phyloP scores from a whole-genome alignment of 2,888 invertebrate species.

The Agrotis segetum region DNA sequence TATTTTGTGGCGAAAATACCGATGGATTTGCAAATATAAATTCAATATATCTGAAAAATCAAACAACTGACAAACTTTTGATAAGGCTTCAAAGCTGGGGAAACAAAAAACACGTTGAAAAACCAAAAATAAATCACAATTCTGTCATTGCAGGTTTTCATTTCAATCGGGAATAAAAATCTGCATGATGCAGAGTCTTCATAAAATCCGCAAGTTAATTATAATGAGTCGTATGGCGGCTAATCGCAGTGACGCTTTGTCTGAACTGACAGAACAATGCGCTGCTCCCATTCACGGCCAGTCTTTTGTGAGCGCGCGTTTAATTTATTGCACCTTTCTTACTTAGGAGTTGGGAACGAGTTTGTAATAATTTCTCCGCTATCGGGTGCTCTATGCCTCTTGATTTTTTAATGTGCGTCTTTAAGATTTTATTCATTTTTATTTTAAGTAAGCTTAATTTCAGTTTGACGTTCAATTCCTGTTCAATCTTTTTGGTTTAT shows the following conservation, averaged over 20 bases:
- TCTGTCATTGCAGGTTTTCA: too few species aligned
- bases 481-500: too few species aligned
- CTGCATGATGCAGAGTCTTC: constrained; percentile 46
- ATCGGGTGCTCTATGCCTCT: constrained; percentile 56
- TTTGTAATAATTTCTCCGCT: constrained; percentile 64
- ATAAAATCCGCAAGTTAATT: constrained; percentile 75
- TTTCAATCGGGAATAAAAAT: background rate
- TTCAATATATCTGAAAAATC: background rate
- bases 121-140: background rate
- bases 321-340: constrained; percentile 76
- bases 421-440: constrained; percentile 1
- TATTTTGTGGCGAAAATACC: background rate
- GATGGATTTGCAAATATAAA: background rate
- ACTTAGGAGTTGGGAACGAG: constrained; percentile 64
- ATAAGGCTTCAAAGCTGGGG: background rate
- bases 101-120: background rate
- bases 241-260: constrained; percentile 85
- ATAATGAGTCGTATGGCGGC: constrained; percentile 78
- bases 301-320: constrained; percentile 74
- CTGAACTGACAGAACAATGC: constrained; percentile 84
- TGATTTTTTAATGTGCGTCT: constrained; percentile 37
- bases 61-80: background rate
- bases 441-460: background rate
- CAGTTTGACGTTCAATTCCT: background rate
- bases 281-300: constrained; percentile 75